Conservation (phyloP, 2,888 invertebrate species). For the Polyommatus iphigenia region DNA sequence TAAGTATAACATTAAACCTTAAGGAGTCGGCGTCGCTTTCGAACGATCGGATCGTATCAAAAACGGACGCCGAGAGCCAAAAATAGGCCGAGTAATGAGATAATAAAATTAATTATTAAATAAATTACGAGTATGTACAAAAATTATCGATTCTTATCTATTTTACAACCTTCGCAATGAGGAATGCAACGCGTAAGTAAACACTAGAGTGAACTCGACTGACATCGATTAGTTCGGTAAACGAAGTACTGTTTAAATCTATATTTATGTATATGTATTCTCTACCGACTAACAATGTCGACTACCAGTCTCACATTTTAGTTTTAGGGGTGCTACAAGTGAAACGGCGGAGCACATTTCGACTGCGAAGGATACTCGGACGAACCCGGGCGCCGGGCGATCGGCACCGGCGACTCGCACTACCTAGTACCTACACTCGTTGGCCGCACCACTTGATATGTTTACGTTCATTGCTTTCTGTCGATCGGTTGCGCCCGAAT, state of each 20-base stretch:
- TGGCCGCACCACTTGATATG: slow-evolving; percentile 78
- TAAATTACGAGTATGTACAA: slow-evolving; percentile 66
- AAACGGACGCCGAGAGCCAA: slow-evolving; percentile 51
- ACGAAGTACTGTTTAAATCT: slow-evolving; percentile 67
- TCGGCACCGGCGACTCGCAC: slow-evolving; percentile 58
- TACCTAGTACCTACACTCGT: slow-evolving; percentile 67
- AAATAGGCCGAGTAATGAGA: slow-evolving; percentile 69
- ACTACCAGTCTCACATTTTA: slow-evolving; percentile 81
- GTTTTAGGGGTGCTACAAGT: slow-evolving; percentile 76
- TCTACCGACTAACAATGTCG: slow-evolving; percentile 78
- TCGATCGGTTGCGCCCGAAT: slow-evolving; percentile 73
- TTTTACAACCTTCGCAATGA: slow-evolving; percentile 70
- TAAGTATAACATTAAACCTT: slow-evolving; percentile 32
- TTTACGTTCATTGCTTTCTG: slow-evolving; percentile 63
- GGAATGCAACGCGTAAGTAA: slow-evolving; percentile 67
- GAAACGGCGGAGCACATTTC: slow-evolving; percentile 69
- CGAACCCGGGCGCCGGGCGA: slow-evolving; percentile 71
- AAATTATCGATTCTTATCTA: slow-evolving; percentile 60
- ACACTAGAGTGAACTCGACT: slow-evolving; percentile 64
- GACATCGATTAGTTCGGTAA: slow-evolving; percentile 65
- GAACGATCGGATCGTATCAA: slow-evolving; percentile 32
- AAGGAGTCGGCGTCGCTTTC: slow-evolving; percentile 38
- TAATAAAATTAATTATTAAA: slow-evolving; percentile 54
- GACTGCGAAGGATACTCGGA: slow-evolving; percentile 69
- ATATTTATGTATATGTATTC: slow-evolving; percentile 70